A percentile compares a stretch with the other conserved stretches of the same genome.
phyloP scores from a whole-genome alignment of 2,797 vertebrate species.

The Esox lucius region DNA sequence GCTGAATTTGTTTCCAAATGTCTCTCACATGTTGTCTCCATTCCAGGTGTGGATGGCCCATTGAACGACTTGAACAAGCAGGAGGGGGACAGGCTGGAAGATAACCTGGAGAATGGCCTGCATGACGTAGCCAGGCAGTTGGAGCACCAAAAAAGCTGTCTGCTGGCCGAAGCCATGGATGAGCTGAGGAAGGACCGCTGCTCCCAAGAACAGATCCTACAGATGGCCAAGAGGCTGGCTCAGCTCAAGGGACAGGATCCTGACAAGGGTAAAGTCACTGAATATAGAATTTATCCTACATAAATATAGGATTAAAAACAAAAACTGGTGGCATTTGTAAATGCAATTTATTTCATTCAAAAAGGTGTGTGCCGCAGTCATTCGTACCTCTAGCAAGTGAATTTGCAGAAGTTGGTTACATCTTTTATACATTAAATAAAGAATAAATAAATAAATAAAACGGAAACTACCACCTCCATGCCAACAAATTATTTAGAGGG shows the following conservation, averaged over 20 bases:
- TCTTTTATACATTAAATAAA: no score
- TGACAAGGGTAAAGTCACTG: conserved; percentile 77
- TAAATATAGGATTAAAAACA: background rate
- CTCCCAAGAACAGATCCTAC: conserved; percentile 82
- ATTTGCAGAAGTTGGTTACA: no score
- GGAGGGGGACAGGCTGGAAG: conserved; percentile 53
- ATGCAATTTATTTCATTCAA: background rate
- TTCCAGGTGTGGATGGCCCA: conserved; percentile 47
- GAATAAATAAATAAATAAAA: no score
- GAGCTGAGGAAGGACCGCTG: conserved; percentile 83
- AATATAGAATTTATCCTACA: background rate
- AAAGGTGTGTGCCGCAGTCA: no score
- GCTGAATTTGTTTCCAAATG: background rate
- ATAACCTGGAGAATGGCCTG: conserved; percentile 73
- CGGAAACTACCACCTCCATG: no score
- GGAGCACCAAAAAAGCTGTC: conserved; percentile 82
- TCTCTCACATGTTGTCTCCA: background rate
- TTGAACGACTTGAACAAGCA: conserved; percentile 87
- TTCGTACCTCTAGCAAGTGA: no score
- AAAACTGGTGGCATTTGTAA: conserved; percentile 1
- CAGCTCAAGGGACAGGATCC: conserved; percentile 87
- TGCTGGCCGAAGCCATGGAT: conserved; percentile 84
- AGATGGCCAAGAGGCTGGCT: conserved; percentile 86
- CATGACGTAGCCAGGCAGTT: conserved; percentile 67
- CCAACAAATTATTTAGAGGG: no score